Percentiles rank a stretch among this genome's conserved stretches.
Evolutionary conservation across 2,113 vertebrate species (phyloP).

Genomic region (Equus przewalskii): DNA sequence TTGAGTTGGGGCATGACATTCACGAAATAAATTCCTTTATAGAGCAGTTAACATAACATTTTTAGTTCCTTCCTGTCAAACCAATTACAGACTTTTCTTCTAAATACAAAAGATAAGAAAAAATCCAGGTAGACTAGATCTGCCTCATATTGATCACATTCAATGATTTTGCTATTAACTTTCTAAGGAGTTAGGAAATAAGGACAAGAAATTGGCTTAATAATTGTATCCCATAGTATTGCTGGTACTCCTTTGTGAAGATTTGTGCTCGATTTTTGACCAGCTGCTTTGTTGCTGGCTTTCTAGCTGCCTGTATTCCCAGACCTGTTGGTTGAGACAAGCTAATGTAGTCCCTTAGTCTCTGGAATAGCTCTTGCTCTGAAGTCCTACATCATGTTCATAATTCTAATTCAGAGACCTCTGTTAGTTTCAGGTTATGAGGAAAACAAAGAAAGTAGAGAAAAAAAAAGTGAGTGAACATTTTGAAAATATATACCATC

Average conservation of each 20-base stretch:
- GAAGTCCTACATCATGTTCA: background rate
- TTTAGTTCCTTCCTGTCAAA: constrained; percentile 9
- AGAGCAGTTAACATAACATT: background rate
- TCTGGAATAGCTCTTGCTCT: background rate
- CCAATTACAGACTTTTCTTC: background rate
- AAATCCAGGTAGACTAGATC: background rate
- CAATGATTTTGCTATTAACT: constrained; percentile 23
- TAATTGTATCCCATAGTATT: background rate
- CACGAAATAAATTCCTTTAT: background rate
- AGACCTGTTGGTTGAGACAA: background rate
- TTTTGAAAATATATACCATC: background rate
- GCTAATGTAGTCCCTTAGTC: background rate
- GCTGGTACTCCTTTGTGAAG: background rate
- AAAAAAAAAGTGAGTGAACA: background rate
- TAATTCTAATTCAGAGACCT: constrained; percentile 32
- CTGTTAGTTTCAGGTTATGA: background rate
- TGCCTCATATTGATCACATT: background rate
- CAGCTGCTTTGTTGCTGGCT: background rate
- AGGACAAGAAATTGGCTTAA: background rate
- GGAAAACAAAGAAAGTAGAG: background rate
- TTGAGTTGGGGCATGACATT: background rate
- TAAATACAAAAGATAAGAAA: background rate
- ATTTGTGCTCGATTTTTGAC: background rate
- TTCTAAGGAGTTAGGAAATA: constrained; percentile 19
- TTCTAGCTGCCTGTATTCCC: background rate